These are phyloP conservation scores for Nephrotoma appendiculata DNA, from an alignment of 2,888 invertebrate species.

Conservation along the genomic window DNA sequence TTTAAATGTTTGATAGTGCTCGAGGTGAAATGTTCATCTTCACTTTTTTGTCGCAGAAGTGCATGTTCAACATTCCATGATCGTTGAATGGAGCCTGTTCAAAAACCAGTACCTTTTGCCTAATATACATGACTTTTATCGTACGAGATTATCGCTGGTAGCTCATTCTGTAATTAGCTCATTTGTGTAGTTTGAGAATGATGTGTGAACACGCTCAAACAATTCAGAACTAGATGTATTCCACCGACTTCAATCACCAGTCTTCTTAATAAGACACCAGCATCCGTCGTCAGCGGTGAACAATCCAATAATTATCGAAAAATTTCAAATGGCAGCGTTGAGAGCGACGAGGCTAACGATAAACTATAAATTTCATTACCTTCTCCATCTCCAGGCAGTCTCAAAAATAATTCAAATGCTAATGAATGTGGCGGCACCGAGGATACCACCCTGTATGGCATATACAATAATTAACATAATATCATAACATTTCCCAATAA, in stretches of 20 bases:
- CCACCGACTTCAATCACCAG: slow-evolving; percentile 75
- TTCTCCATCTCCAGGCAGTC: slow-evolving; percentile 84
- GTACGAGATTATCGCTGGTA: slow-evolving; percentile 37
- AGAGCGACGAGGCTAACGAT: slow-evolving; percentile 48
- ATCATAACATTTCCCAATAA: no score
- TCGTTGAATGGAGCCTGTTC: slow-evolving; percentile 88
- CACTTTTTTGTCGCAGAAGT: slow-evolving; percentile 71
- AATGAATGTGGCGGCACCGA: no score
- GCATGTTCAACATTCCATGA: slow-evolving; percentile 96
- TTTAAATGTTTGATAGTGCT: slow-evolving; percentile 80
- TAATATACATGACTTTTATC: slow-evolving; percentile 72
- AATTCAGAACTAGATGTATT: slow-evolving; percentile 70
- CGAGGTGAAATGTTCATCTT: slow-evolving; percentile 88
- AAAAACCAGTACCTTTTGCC: slow-evolving; percentile 96
- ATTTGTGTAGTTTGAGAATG: slow-evolving; percentile 44
- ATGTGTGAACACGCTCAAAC: slow-evolving; percentile 79
- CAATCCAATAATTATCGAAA: slow-evolving; percentile 59
- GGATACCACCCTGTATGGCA: no score
- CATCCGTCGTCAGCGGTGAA: slow-evolving; percentile 58
- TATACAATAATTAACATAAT: no score
- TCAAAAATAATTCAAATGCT: no score
- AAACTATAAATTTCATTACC: slow-evolving; percentile 66
- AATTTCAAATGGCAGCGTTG: slow-evolving; percentile 38
- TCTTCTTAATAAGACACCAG: slow-evolving; percentile 57
- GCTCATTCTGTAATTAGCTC: slow-evolving; percentile 20